Evolutionary conservation across 37 sponge, comb jelly and placozoan species (phyloP), one percentile per base, ranked within the genome.

Genomic region (Axinella damicornis): DNA sequence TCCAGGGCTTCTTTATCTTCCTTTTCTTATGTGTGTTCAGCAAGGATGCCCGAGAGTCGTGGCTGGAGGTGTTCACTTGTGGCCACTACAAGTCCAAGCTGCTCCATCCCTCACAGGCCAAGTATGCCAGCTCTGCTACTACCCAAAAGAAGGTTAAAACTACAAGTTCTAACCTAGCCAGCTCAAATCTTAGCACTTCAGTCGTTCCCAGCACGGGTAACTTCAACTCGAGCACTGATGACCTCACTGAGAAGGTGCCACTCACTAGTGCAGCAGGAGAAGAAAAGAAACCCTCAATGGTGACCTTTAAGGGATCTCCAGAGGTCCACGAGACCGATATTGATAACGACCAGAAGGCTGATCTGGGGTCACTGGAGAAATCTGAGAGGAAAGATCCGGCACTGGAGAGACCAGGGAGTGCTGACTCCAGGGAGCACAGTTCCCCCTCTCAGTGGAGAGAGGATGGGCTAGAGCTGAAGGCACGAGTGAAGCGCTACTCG

Each of bases 401-500:
- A n/a, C n/a, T n/a, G n/a, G n/a, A n/a, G n/a, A n/a, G n/a, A n/a
- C n/a, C n/a, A n/a, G n/a, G n/a, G n/a, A n/a, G n/a, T n/a, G n/a
- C n/a, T n/a, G n/a, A n/a, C n/a, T n/a, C n/a, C n/a, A n/a, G n/a
- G n/a, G n/a, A n/a, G n/a, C n/a, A n/a, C n/a, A n/a, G n/a, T n/a
- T n/a, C n/a, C n/a, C n/a, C n/a, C n/a, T n/a, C n/a, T n/a, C n/a
- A n/a, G n/a, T n/a, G n/a, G n/a, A n/a, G n/a, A n/a, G 14, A 17
- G 17, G 17, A 56, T 56, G 57, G 57, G 17, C 14, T 19, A 56
- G 57, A 56, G 17, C n/a, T 41, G 24, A 78, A 78, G 24, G 69
- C 81, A 28, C 81, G 81, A n/a, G 39, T 80, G 25, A 80, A 67
- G 56, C 81, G 81, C 27, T 41, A 67, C n/a, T 80, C 81, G 17